These are phyloP conservation scores for Agrochola lota DNA, from an alignment of 2,888 invertebrate genomes.

Conservation along the genomic window DNA sequence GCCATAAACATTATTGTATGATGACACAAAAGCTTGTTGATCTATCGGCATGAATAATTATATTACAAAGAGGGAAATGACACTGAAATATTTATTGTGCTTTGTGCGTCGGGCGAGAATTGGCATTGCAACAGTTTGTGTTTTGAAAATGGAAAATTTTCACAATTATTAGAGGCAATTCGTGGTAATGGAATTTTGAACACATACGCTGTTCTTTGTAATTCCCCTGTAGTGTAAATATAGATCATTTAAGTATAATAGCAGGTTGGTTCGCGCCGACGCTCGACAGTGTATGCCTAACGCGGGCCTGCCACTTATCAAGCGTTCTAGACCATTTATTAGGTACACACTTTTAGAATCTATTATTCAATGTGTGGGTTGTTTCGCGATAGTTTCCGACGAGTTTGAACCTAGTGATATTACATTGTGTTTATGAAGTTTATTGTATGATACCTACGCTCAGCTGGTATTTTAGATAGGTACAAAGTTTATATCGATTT, in stretches of 20 bases:
- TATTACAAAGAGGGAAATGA: slow-evolving; percentile 29
- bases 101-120: slow-evolving; percentile 7
- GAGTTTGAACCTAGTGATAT: slow-evolving; percentile 51
- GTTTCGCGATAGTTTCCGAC: slow-evolving; percentile 58
- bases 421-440: slow-evolving; percentile 38
- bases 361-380: slow-evolving; percentile 65
- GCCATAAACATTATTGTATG: slow-evolving; percentile 69
- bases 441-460: slow-evolving; percentile 5
- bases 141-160: slow-evolving; percentile 19
- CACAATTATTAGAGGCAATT: slow-evolving; percentile 34
- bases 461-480: slow-evolving; percentile 14
- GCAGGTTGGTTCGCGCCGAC: slow-evolving; percentile 48
- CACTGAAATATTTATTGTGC: slow-evolving; percentile 29
- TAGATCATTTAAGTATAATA: slow-evolving; percentile 52
- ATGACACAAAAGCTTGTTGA: slow-evolving; percentile 63
- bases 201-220: slow-evolving; percentile 15
- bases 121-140: slow-evolving; percentile 18
- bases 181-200: slow-evolving; percentile 36
- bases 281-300: slow-evolving; percentile 43
- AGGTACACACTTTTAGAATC: slow-evolving; percentile 60
- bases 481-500: slow-evolving; percentile 15
- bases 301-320: slow-evolving; percentile 59
- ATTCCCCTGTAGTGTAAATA: slow-evolving; percentile 26
- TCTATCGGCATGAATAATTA: slow-evolving; percentile 58
- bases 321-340: slow-evolving; percentile 56